Evolutionary conservation across 2,797 vertebrate genomes (phyloP), one percentile per base, ranked within the genome.

Genomic region (Margarornis squamiger): DNA sequence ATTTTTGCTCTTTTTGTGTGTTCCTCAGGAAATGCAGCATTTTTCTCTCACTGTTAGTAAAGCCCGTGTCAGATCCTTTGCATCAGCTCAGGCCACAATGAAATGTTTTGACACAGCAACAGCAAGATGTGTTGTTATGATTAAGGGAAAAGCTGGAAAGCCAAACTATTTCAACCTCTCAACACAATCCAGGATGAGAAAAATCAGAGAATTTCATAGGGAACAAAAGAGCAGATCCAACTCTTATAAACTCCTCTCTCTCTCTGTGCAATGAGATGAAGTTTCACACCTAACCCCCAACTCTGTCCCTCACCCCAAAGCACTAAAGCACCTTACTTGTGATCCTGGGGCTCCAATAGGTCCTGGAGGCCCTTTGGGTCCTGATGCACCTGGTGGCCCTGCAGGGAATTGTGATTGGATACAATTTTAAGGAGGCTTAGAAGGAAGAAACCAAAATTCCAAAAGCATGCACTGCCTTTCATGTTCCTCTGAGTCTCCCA

Each of bases 311-410:
- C 55, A 74, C 29, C 22, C 71, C 71, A 62, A 43, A 76, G 72
- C 23, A 71, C 14, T 14, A 10, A 59, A 63, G 38, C 45, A 7
- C 39, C 97, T 94, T 95, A 98, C 98, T 95, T 98, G 98, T 76
- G 97, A 95, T 91, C 98, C 98, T 34, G 98, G 97, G 66, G 65
- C 90, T 87, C 98, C 98, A 3, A 93, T 72, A 22, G 98, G 97
- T 85, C 98, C 98, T 46, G 98, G 97, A 38, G 96, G 97, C 11
- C 98, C 98, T 36, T 96, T 98, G 67, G 98, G 98, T 82, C 98
- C 98, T 27, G 97, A 97, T n/a, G 97, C 97, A 32, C 99, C 99
- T 76, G 98, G 95, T 29, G 96, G 95, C 29, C 98, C 98, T 93
- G 96, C 68, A 39, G 62, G 92, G 83, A 92, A 83, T 89, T 72